Conservation (phyloP, 2,888 invertebrate genomes). For the Lissonota sp. region DNA sequence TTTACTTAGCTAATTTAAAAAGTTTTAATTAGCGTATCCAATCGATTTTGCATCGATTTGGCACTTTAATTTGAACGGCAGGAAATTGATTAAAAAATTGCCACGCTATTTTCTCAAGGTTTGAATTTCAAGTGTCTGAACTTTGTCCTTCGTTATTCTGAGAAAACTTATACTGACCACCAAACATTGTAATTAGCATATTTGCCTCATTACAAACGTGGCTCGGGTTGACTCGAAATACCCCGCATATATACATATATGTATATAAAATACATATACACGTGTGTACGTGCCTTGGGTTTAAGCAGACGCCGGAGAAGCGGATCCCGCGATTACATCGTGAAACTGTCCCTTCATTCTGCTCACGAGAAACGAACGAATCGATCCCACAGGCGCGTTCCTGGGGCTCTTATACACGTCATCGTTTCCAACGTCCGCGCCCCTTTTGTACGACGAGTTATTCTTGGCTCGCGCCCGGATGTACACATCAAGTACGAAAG, state of each 20-base stretch:
- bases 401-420: constrained; percentile 47
- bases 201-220: too few relatives aligned
- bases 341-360: constrained; percentile 68
- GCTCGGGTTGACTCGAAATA: not conserved
- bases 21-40: too few relatives aligned
- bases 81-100: too few relatives aligned
- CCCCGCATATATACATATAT: not conserved
- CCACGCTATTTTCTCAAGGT: too few relatives aligned
- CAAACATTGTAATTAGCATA: too few relatives aligned
- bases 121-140: too few relatives aligned
- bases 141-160: too few relatives aligned
- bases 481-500: constrained; percentile 45
- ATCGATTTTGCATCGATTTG: too few relatives aligned
- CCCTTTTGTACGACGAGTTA: constrained; percentile 66
- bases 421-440: not conserved
- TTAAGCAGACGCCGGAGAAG: constrained; percentile 52
- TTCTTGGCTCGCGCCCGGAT: constrained; percentile 71
- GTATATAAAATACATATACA: not conserved
- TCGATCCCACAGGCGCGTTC: constrained; percentile 67
- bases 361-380: constrained; percentile 65
- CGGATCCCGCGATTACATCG: constrained; percentile 52
- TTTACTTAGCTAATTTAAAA: too few relatives aligned
- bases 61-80: too few relatives aligned
- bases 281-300: constrained; percentile 59
- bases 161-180: too few relatives aligned